Base-by-base conservation (phyloP, 2,888 invertebrate species). In the Pammene fasciana region DNA sequence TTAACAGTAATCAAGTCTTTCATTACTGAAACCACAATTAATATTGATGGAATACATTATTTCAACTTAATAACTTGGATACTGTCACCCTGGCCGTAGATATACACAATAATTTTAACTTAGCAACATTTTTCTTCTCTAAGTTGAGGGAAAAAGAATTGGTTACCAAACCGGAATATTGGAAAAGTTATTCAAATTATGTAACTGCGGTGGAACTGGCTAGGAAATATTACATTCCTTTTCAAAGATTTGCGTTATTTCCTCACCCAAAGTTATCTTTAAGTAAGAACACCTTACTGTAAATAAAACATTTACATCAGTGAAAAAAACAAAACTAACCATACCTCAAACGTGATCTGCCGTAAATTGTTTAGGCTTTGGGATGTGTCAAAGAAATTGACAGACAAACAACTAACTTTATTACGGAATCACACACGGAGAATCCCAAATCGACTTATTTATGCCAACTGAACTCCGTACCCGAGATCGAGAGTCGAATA, bases 181-280 rank as follows among this genome's bases (percentile, higher is more conserved):
- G 62, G 68, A 57, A 68, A 68, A 68, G 68, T 68, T 68, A 68
- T 56, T 36, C 62, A 68, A 68, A 68, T 68, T 68, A 68, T 56
- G 57, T 50, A 56, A 50, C 50, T 46, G 34, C 34, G 62, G 46
- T 14, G 2, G 46, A 38, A 55, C 11, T 11, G 38, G 41, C 56
- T 36, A 46, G 34, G 56, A 67, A 67, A 56, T 67, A 61, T 56
- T 26, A 34, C 56, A 41, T 48, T 61, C 8, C 18, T 57, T 52
- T 52, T 48, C 43, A 11, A 26, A 57, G 14, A 55, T 14, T 57
- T 26, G 4, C 26, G 26, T 26, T 26, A 26, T 65, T 50, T 57
- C n/a, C 48, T 59, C 38, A 38, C 38, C 38, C 18, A 26, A 26
- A 26, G 26, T 26, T 26, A 1, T 26, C 2, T 26, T 26, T 26